Evolutionary conservation across 37 sponge, comb jelly and placozoan species (phyloP).

Genomic region (Axinella damicornis): DNA sequence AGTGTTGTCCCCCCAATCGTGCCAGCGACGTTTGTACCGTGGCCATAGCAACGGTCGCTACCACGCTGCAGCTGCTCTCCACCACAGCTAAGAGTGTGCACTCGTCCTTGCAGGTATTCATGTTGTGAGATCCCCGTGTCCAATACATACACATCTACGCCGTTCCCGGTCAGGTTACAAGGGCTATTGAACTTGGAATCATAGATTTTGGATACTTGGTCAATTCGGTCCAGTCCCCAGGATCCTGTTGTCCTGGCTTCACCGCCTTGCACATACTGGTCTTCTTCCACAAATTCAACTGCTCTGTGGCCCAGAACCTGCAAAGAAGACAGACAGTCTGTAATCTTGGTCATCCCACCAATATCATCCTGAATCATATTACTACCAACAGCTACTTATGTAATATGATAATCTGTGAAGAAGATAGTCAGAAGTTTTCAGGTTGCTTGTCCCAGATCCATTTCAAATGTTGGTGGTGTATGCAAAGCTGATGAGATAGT

Average conservation of each 20-base stretch:
- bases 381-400: too few species aligned
- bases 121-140: constrained; percentile 80
- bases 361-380: too few species aligned
- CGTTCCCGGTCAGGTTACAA: constrained; percentile 70
- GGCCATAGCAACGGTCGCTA: constrained; percentile 58
- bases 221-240: constrained; percentile 82
- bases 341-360: too few species aligned
- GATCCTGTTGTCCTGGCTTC: not conserved
- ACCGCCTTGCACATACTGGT: constrained; percentile 10
- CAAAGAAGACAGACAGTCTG: not conserved
- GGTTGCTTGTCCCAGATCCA: too few species aligned
- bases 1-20: constrained; percentile 55
- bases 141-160: constrained; percentile 81
- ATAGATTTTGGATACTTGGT: constrained; percentile 8
- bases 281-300: constrained; percentile 70
- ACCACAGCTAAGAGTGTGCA: constrained; percentile 52
- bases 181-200: constrained; percentile 47
- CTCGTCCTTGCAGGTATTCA: constrained; percentile 56
- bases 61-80: constrained; percentile 1
- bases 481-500: too few species aligned
- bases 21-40: constrained; percentile 80
- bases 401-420: too few species aligned
- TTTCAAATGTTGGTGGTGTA: too few species aligned
- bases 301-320: constrained; percentile 25
- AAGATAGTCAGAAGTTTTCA: too few species aligned